phyloP scores from a whole-genome alignment of 2,888 invertebrate genomes.

The Eupelmus urozonus region DNA sequence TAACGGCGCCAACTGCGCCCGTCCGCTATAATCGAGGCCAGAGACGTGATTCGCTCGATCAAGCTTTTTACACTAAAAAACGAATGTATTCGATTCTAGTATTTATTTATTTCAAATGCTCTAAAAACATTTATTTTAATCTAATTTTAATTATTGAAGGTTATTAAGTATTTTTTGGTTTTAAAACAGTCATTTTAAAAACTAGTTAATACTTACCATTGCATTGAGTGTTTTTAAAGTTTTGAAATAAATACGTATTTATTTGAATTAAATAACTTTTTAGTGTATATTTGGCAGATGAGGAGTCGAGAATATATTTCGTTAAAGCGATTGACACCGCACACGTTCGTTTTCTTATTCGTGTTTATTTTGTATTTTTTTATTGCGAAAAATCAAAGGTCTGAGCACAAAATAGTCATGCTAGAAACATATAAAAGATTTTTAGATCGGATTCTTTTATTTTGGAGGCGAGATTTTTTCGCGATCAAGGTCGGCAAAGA shows the following conservation, averaged over 20 bases:
- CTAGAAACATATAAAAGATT: constrained; percentile 45
- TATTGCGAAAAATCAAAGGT: constrained; percentile 58
- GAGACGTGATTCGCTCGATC: background rate
- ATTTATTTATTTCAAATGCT: constrained; percentile 13
- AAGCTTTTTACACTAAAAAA: background rate
- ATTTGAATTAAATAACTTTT: constrained; percentile 30
- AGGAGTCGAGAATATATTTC: background rate
- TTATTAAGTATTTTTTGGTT: background rate
- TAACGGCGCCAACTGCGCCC: constrained; percentile 21
- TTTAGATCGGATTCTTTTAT: constrained; percentile 13
- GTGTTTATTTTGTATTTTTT: constrained; percentile 24
- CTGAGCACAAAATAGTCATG: constrained; percentile 61
- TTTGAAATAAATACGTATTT: constrained; percentile 21
- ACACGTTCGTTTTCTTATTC: constrained; percentile 41
- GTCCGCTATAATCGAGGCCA: background rate
- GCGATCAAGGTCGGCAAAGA: background rate
- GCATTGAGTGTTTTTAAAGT: background rate
- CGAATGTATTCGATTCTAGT: background rate
- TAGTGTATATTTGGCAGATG: background rate
- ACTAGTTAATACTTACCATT: background rate
- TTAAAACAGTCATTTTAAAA: background rate
- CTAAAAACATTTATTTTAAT: background rate
- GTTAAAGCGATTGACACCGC: background rate
- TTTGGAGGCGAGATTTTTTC: background rate
- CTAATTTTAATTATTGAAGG: background rate